Evolutionary conservation across 1,140 invertebrate genomes (phyloP), one percentile per base, ranked within the genome.

Genomic region (Drosophila asahinai): DNA sequence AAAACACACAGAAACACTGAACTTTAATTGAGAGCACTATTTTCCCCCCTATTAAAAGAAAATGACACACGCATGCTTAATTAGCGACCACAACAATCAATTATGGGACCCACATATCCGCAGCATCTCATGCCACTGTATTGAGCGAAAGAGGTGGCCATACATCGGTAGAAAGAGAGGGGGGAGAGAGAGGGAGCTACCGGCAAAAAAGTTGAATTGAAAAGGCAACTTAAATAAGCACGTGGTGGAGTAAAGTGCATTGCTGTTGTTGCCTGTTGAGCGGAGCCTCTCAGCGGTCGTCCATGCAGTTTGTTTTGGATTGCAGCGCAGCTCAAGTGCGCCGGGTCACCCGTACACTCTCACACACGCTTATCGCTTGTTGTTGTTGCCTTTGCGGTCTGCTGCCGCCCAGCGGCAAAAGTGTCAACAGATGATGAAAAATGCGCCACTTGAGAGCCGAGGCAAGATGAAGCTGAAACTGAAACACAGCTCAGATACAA

Each of bases 341-440:
- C 9, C 48, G 54, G 38, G 47, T 75, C 42, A 38, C 54, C 33
- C 48, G 47, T 25, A 22, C 22, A 4, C n/a, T 22, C 42, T 22
- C 42, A 57, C n/a, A 22, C 22, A 49, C 36, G 7, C 36, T 30
- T 48, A 55, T 70, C 30, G 12, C n/a, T 33, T 61, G 5, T 45
- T 63, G 25, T 63, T 66, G 49, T 58, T 67, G 66, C 22, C 19
- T 42, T 59, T 72, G 66, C 27, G 66, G 70, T 73, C 66, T 62
- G 40, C 25, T 76, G 74, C 30, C 52, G 62, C 33, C 63, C 62
- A 55, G 65, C 65, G 55, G 25, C 65, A 48, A 57, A 63, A 84
- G 77, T 81, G 86, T 81, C 74, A 86, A 77, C 82, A 91, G 79
- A 81, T 89, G 86, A 90, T 91, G 86, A 89, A 82, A 87, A 87